Evolutionary conservation across 1,140 invertebrate genomes (phyloP), one percentile per base, ranked within the genome.

Genomic region (Atta texana): DNA sequence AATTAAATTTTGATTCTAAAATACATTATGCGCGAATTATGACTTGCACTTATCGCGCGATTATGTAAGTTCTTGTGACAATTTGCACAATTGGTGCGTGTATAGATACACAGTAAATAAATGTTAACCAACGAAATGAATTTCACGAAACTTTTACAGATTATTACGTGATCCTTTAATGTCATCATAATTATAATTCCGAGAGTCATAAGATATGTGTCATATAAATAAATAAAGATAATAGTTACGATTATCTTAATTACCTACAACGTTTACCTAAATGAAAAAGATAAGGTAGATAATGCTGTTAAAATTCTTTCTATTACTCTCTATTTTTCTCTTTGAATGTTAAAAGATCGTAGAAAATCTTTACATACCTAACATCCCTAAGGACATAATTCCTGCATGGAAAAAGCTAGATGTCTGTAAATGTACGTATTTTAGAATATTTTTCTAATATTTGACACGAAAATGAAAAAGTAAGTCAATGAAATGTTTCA

Each of bases 21-120:
- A 53, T 53, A 72, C 53, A 21, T 34, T 71, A 72, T 31, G 16
- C 8, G 24, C 16, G 64, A 72, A 71, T 71, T 72, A 49, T 53
- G 16, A 5, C 39, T 51, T 10, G 16, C 12, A 53, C 24, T 72
- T 72, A 72, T 72, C 69, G 69, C 16, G 49, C 69, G 49, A 53
- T 72, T 72, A 31, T 24, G 24, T 24, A 72, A 53, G 49, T 18
- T 16, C 8, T 16, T 10, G 12, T 69, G 39, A n/a, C 49, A 39
- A 53, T 53, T 24, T 5, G 7, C n/a, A 8, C 24, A 12, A 72
- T 28, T n/a, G 68, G 39, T 16, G 24, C 34, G 6, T 53, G 53
- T 72, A 16, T n/a, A 31, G 24, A 72, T 53, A 7, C 28, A 10
- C 10, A 31, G 7, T n/a, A 31, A 14, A 53, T 6, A 28, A 39